Evolutionary conservation across 2,888 invertebrate genomes (phyloP).

Genomic region (Zaprionus lineosus): DNA sequence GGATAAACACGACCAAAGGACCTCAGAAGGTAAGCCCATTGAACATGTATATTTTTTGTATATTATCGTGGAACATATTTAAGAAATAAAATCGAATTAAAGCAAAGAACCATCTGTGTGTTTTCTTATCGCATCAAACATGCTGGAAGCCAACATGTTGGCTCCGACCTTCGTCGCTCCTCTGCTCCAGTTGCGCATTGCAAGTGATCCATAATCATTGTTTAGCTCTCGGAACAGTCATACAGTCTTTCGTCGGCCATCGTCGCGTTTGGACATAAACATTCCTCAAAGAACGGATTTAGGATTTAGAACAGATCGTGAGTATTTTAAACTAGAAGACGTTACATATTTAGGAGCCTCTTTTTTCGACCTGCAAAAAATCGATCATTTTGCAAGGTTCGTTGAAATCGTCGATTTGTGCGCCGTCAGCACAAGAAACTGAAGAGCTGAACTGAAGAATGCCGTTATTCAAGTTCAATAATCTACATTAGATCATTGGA

Average conservation of each 20-base stretch:
- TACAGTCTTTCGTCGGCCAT: slow-evolving; percentile 49
- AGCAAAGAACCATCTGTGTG: not conserved
- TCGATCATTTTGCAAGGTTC: too few species aligned
- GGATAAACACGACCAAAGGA: too few species aligned
- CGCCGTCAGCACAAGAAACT: slow-evolving; percentile 36
- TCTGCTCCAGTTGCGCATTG: slow-evolving; percentile 40
- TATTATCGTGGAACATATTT: not conserved
- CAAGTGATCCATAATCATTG: too few species aligned
- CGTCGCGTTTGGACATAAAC: slow-evolving; percentile 50
- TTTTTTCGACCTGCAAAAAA: too few species aligned
- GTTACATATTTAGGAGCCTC: too few species aligned
- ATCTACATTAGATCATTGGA: slow-evolving; percentile 14
- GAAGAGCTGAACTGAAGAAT: too few species aligned
- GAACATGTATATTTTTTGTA: not conserved
- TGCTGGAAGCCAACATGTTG: slow-evolving; percentile 57
- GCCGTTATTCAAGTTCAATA: slow-evolving; percentile 51
- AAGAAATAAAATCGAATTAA: slow-evolving; percentile 9
- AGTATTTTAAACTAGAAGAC: slow-evolving; percentile 26
- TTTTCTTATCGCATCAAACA: slow-evolving; percentile 51
- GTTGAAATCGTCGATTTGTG: too few species aligned
- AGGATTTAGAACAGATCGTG: slow-evolving; percentile 25
- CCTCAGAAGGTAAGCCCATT: too few species aligned
- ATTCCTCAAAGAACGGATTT: not conserved
- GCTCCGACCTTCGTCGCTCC: slow-evolving; percentile 1
- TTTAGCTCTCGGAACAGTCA: too few species aligned